phyloP scores from a whole-genome alignment of 2,797 vertebrate species.

The Remorina albescens region DNA sequence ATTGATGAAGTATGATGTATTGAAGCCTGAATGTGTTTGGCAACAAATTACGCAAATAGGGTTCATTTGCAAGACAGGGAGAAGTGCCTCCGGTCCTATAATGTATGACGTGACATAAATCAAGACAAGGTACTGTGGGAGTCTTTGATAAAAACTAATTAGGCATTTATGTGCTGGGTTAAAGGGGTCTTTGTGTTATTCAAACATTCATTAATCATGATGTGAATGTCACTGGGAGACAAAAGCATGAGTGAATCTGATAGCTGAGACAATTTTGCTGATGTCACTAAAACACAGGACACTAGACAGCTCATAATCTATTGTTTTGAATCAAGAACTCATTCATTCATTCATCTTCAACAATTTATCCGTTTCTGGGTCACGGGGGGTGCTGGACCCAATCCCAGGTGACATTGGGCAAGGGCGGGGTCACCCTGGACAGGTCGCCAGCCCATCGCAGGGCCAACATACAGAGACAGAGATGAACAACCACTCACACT shows the following conservation, averaged over 20 bases:
- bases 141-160: conserved; percentile 65
- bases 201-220: conserved; percentile 71
- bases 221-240: conserved; percentile 31
- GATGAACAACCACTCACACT: too few relatives aligned
- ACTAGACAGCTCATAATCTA: background rate
- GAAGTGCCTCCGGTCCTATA: conserved; percentile 36
- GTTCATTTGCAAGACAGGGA: conserved; percentile 45
- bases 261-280: conserved; percentile 19
- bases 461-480: too few relatives aligned
- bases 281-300: conserved; percentile 23
- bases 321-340: too few relatives aligned
- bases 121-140: conserved; percentile 35
- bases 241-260: conserved; percentile 16
- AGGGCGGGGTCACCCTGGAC: too few relatives aligned
- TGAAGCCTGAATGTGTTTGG: conserved; percentile 21
- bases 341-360: too few relatives aligned
- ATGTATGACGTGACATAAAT: conserved; percentile 66
- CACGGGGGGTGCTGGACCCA: too few relatives aligned
- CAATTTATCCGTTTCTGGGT: too few relatives aligned
- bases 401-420: too few relatives aligned
- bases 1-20: conserved; percentile 17
- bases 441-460: too few relatives aligned
- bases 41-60: conserved; percentile 59
- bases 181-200: conserved; percentile 64
- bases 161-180: conserved; percentile 54